phyloP scores from a whole-genome alignment of 2,797 vertebrate genomes.

The Staurois parvus region DNA sequence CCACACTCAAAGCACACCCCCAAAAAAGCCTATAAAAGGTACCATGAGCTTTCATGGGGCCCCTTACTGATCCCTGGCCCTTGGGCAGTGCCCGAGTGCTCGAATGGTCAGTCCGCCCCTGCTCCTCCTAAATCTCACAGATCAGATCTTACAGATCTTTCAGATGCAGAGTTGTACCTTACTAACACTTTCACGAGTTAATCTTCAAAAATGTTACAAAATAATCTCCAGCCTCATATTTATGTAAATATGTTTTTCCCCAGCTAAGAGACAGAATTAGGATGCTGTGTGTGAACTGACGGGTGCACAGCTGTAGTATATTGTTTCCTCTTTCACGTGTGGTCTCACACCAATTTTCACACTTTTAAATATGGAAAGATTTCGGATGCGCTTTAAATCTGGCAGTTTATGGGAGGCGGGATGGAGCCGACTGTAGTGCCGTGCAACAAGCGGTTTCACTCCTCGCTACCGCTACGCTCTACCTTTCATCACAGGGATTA shows the following conservation, averaged over 20 bases:
- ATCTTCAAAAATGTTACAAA: not conserved
- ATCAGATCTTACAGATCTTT: too few relatives aligned
- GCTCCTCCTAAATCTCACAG: too few relatives aligned
- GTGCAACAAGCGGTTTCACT: not conserved
- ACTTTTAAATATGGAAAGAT: slow-evolving; percentile 15
- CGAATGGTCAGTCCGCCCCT: too few relatives aligned
- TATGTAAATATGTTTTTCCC: slow-evolving; percentile 31
- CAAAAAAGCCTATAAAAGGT: too few relatives aligned
- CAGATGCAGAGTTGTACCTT: too few relatives aligned
- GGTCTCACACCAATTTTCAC: slow-evolving; percentile 44
- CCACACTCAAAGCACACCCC: too few relatives aligned
- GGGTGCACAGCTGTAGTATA: slow-evolving; percentile 33
- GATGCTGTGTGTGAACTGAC: not conserved
- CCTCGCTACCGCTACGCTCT: not conserved
- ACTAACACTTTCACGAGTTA: not conserved
- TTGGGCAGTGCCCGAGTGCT: too few relatives aligned
- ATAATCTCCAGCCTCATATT: not conserved
- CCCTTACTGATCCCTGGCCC: too few relatives aligned
- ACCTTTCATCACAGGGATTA: not conserved
- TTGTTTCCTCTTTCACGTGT: slow-evolving; percentile 29
- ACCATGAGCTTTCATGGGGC: too few relatives aligned
- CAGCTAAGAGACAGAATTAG: slow-evolving; percentile 25
- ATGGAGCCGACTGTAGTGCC: not conserved
- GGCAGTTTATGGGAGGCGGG: not conserved
- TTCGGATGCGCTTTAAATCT: slow-evolving; percentile 5